These are phyloP conservation scores for Opisthograptis luteolata DNA, from an alignment of 2,888 invertebrate genomes.

Conservation along the genomic window DNA sequence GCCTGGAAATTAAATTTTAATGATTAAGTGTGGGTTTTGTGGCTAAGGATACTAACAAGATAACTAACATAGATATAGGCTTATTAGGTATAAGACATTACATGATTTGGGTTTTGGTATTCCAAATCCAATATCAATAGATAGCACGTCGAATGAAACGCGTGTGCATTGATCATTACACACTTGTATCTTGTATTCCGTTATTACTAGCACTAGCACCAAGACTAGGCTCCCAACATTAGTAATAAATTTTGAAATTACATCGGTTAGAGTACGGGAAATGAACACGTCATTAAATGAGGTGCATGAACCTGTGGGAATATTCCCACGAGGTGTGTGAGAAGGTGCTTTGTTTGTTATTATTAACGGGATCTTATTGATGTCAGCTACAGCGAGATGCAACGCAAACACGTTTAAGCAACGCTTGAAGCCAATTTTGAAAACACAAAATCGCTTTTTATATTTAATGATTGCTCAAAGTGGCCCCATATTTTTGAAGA, in stretches of 20 bases:
- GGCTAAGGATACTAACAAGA: no score
- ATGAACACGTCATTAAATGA: constrained; percentile 19
- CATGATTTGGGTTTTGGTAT: no score
- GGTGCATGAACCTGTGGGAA: constrained; percentile 43
- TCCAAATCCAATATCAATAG: no score
- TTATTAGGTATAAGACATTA: no score
- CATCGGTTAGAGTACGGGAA: constrained; percentile 29
- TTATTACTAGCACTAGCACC: constrained; percentile 33
- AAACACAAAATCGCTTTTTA: no score
- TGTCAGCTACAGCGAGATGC: constrained; percentile 3
- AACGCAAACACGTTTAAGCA: background rate
- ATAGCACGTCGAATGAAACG: no score
- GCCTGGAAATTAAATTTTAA: constrained; percentile 84
- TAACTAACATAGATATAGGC: no score
- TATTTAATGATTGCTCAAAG: no score
- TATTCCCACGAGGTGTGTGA: constrained; percentile 46
- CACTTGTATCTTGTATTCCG: no score
- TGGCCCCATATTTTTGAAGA: no score
- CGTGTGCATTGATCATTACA: no score
- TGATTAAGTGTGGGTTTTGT: background rate
- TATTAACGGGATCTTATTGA: constrained; percentile 41
- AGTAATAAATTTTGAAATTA: constrained; percentile 43
- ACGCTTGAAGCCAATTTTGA: background rate
- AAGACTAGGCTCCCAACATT: constrained; percentile 30
- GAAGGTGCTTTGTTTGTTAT: background rate